Evolutionary conservation across 2,888 invertebrate species (phyloP), one percentile per base, ranked within the genome.

Genomic region (Lordiphosa fenestrarum): DNA sequence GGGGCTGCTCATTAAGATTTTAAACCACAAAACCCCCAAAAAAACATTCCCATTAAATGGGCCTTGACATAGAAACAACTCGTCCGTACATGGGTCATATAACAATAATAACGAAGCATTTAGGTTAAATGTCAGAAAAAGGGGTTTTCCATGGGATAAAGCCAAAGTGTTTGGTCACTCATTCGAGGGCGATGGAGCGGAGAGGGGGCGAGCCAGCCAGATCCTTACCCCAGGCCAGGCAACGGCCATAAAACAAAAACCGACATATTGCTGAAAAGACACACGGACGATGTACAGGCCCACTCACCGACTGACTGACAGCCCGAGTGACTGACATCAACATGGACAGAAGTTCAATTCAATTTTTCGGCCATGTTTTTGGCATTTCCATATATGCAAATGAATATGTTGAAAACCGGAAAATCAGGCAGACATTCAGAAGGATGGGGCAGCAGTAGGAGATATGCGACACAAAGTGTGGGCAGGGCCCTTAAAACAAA

Each of bases 341-440:
- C 68, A 73, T 58, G 59, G 64, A 59, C 69, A 78, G 65, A 58
- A 77, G 76, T 77, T 84, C 77, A 84, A 77, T 77, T 84, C 77
- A 80, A 83, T 83, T 81, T 77, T 84, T 81, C 66, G 81, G 71
- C 73, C 77, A 84, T 77, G 84, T 77, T 77, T 77, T 71, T 84
- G 81, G 66, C 77, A 81, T 77, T 84, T 81, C 69, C 84, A 77
- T 83, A 81, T 84, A 80, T 80, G 84, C 84, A 80, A 80, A 80
- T 80, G 81, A 68, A 60, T 69, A 55, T 68, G 84, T 71, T 66
- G 64, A 70, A 77, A 62, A 42, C 66, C 63, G 73, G 67, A 66
- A 66, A 81, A 73, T 73, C 84, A 66, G 52, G 53, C 70, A 64
- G 54, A 37, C 60, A 62, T 38, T 38, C 38, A 47, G 12, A 35